phyloP scores from a whole-genome alignment of 2,888 invertebrate species.

The Norana najaformis region DNA sequence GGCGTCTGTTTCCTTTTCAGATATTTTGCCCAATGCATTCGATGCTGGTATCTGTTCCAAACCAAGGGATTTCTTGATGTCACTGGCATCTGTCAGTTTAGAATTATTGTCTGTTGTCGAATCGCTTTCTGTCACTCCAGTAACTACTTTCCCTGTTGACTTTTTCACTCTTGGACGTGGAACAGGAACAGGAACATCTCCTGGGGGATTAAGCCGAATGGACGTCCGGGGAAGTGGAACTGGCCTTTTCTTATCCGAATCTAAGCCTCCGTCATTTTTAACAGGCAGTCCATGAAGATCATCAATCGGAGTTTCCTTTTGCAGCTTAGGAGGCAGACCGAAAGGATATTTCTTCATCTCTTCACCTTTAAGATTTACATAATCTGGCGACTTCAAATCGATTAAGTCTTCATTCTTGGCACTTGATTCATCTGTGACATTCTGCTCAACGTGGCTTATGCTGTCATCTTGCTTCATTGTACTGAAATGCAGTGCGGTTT shows the following conservation, averaged over 20 bases:
- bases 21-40: background rate
- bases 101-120: background rate
- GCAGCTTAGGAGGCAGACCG: conserved; percentile 7
- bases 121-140: background rate
- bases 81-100: background rate
- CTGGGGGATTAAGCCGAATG: background rate
- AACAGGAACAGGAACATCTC: background rate
- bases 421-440: background rate
- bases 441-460: background rate
- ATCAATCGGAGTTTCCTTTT: background rate
- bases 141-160: background rate
- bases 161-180: background rate
- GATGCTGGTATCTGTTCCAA: background rate
- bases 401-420: background rate
- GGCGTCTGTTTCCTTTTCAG: background rate
- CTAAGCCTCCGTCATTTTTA: background rate
- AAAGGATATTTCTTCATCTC: background rate
- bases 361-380: background rate
- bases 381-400: background rate
- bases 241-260: background rate
- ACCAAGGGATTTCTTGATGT: background rate
- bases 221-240: conserved; percentile 14
- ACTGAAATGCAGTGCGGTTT: conserved; percentile 14
- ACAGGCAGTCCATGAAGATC: background rate
- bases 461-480: background rate